These are phyloP conservation scores for Muraenolepis orangiensis DNA, from an alignment of 2,797 vertebrate species.

Conservation along the genomic window DNA sequence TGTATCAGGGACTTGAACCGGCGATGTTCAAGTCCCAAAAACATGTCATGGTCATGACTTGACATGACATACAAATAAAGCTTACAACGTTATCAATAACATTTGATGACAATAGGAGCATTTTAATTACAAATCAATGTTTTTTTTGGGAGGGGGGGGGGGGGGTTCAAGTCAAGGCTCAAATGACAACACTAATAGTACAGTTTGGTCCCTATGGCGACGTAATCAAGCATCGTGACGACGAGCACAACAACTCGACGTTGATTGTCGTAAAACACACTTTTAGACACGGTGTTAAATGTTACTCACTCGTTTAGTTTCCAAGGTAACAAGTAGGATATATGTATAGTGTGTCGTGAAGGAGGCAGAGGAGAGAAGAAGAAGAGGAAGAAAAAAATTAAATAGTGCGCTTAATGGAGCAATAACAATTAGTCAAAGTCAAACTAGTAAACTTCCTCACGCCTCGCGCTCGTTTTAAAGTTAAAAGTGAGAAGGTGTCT, in stretches of 20 bases:
- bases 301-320: slow-evolving; percentile 75
- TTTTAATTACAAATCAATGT: neutral
- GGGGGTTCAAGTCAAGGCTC: neutral
- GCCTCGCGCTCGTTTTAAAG: slow-evolving; percentile 58
- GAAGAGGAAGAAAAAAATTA: slow-evolving; percentile 45
- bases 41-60: too few relatives aligned
- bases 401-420: slow-evolving; percentile 60
- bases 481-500: slow-evolving; percentile 56
- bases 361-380: too few relatives aligned
- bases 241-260: slow-evolving; percentile 44
- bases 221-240: slow-evolving; percentile 7
- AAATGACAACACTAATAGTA: neutral
- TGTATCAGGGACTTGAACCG: too few relatives aligned
- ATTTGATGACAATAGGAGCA: neutral
- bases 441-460: slow-evolving; percentile 67
- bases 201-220: slow-evolving; percentile 9
- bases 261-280: slow-evolving; percentile 58
- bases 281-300: slow-evolving; percentile 72
- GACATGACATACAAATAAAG: neutral
- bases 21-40: too few relatives aligned
- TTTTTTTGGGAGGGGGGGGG: neutral
- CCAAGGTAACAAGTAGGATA: slow-evolving; percentile 75
- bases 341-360: slow-evolving; percentile 73
- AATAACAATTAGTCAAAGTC: slow-evolving; percentile 69
- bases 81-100: neutral